phyloP scores from a whole-genome alignment of 2,113 vertebrate genomes.

The Acrocephalus kingi region DNA sequence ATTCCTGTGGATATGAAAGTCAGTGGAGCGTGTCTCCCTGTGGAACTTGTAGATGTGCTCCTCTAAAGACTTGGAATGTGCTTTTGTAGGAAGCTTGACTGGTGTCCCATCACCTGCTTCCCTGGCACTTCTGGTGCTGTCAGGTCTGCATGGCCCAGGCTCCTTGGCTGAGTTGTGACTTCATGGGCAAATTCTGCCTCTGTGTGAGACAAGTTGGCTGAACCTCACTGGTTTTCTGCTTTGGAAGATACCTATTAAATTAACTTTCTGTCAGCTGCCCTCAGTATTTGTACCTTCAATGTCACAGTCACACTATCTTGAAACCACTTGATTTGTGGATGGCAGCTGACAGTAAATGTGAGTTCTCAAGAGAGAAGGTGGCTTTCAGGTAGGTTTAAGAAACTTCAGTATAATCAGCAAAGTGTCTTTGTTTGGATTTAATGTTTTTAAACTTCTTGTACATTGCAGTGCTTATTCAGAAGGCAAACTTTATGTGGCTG shows the following conservation, averaged over 20 bases:
- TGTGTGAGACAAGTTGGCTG: not conserved
- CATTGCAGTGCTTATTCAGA: constrained; percentile 69
- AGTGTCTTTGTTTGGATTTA: not conserved
- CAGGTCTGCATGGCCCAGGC: not conserved
- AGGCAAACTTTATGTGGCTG: constrained; percentile 71
- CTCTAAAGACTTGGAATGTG: not conserved
- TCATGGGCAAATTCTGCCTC: not conserved
- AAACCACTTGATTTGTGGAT: constrained; percentile 79
- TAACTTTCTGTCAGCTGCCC: constrained; percentile 50
- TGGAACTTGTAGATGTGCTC: not conserved
- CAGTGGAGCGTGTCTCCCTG: not conserved
- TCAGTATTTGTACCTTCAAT: constrained; percentile 63
- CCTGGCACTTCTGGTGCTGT: not conserved
- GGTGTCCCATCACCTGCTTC: not conserved
- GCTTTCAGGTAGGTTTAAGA: constrained; percentile 75
- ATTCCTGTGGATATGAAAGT: not conserved
- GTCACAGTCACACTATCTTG: constrained; percentile 68
- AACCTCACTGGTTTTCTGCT: not conserved
- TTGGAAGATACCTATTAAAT: not conserved
- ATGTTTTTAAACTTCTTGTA: not conserved
- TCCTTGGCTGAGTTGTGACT: not conserved
- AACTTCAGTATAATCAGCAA: not conserved
- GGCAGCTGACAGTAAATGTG: constrained; percentile 58
- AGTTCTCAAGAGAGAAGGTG: constrained; percentile 69
- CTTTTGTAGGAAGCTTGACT: not conserved